A percentile compares a stretch with the other conserved stretches of the same genome.
phyloP scores from a whole-genome alignment of 2,797 vertebrate genomes.

The Loriculus beryllinus region DNA sequence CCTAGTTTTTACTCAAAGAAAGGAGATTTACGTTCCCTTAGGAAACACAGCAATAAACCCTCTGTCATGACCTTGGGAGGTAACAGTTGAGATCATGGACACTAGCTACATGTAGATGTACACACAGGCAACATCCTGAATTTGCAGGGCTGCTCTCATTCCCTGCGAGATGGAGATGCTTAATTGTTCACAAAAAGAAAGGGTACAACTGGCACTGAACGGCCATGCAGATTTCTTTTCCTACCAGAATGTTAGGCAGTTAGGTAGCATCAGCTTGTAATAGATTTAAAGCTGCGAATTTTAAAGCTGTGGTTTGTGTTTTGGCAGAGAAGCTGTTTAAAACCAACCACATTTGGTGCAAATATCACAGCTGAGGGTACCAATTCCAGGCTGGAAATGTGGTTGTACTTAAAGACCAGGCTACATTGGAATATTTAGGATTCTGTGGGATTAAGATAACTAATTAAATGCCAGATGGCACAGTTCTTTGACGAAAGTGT shows the following conservation, averaged over 20 bases:
- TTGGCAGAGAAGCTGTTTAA: not conserved
- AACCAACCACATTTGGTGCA: not conserved
- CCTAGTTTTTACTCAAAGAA: not conserved
- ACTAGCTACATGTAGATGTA: not conserved
- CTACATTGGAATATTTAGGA: not conserved
- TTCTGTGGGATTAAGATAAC: not conserved
- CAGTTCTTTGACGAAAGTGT: not conserved
- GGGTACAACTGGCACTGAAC: not conserved
- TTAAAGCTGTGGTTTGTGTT: not conserved
- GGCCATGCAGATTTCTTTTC: not conserved
- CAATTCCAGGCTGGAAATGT: not conserved
- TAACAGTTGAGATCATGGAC: not conserved
- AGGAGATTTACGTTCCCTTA: not conserved
- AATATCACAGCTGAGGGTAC: not conserved
- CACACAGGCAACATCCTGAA: not conserved
- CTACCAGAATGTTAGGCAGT: not conserved
- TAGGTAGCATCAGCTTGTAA: not conserved
- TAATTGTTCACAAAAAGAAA: not conserved
- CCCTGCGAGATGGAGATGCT: not conserved
- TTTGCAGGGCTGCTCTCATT: not conserved
- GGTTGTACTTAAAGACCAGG: not conserved
- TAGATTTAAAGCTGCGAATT: not conserved
- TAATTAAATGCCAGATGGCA: not conserved
- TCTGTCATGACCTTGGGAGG: not conserved
- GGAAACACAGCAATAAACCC: not conserved